These are phyloP conservation scores for Ceratotherium simum DNA, from an alignment of 2,113 vertebrate genomes.

Conservation along the genomic window DNA sequence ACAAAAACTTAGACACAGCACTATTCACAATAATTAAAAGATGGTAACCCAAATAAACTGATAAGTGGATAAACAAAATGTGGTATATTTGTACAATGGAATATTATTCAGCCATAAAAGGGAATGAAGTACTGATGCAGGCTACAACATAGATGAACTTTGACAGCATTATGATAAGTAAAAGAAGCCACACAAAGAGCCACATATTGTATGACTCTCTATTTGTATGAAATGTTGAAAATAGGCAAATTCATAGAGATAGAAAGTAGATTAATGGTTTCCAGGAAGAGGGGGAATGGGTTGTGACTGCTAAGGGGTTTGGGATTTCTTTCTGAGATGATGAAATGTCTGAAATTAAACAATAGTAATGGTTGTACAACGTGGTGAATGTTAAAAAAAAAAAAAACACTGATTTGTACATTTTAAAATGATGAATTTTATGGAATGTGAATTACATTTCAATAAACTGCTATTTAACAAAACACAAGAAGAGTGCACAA, in stretches of 20 bases:
- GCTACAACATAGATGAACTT: background rate
- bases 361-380: background rate
- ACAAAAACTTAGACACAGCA: background rate
- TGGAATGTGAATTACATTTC: background rate
- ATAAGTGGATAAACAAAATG: background rate
- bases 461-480: background rate
- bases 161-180: background rate
- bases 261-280: background rate
- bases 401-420: background rate
- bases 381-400: no score
- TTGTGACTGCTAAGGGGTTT: no score
- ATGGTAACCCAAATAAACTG: background rate
- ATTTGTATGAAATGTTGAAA: background rate
- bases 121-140: background rate
- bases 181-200: background rate
- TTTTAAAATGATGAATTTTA: background rate
- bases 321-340: no score
- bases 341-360: background rate
- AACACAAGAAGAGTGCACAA: background rate
- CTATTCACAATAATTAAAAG: background rate
- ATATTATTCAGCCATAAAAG: background rate
- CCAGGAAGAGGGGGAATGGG: no score
- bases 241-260: background rate
- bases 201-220: background rate
- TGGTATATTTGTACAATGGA: no score